These are phyloP conservation scores for Hylyphantes graminicola DNA, from an alignment of 1,140 invertebrate species.

Conservation along the genomic window DNA sequence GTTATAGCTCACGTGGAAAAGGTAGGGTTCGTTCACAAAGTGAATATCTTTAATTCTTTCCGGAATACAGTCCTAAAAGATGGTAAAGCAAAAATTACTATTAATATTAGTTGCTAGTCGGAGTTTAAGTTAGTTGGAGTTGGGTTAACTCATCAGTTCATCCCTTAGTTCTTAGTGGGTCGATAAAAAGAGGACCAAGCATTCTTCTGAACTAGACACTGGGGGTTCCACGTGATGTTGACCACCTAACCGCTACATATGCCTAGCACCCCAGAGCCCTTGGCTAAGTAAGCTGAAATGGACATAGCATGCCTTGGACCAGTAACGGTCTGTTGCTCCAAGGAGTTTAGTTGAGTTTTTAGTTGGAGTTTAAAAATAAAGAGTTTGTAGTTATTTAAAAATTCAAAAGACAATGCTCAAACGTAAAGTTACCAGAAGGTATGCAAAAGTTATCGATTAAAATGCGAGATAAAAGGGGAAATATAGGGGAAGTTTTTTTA, in stretches of 20 bases:
- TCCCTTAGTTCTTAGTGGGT: not conserved
- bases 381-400: not conserved
- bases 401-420: not conserved
- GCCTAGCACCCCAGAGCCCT: too few relatives aligned
- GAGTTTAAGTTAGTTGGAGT: not conserved
- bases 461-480: not conserved
- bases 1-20: not conserved
- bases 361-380: not conserved
- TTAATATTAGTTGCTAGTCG: not conserved
- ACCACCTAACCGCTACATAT: too few relatives aligned
- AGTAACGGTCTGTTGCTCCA: too few relatives aligned
- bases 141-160: not conserved
- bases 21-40: not conserved
- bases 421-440: not conserved
- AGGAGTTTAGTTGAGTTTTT: too few relatives aligned
- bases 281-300: too few relatives aligned
- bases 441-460: not conserved
- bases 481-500: not conserved
- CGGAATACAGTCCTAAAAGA: not conserved
- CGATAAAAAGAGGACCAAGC: too few relatives aligned
- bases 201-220: too few relatives aligned
- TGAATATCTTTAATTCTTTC: not conserved
- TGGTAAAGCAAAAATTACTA: not conserved
- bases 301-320: too few relatives aligned
- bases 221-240: too few relatives aligned